Percentiles rank a stretch among this genome's conserved stretches.
These are phyloP conservation scores for Porites divaricata DNA, from an alignment of 92 coral and sea anemone species.

Conservation along the genomic window DNA sequence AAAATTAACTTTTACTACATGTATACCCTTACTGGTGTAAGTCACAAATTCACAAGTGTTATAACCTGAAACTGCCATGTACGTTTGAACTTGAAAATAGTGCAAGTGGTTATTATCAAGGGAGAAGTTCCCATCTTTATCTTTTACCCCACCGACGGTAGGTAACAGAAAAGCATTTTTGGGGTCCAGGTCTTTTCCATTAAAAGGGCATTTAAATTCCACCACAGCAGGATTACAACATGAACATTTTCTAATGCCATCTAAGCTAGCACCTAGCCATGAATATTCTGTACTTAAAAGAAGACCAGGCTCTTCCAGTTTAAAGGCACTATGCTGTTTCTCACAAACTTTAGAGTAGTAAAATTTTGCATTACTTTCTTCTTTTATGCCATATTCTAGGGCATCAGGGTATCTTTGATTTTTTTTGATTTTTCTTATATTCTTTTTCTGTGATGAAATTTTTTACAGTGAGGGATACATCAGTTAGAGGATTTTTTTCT, in stretches of 20 bases:
- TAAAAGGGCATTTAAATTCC: constrained; percentile 26
- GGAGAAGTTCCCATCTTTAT: constrained; percentile 26
- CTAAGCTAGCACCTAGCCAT: constrained; percentile 36
- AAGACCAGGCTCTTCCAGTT: constrained; percentile 56
- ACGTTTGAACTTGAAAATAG: constrained; percentile 44
- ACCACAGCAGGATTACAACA: constrained; percentile 17
- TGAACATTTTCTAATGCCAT: constrained; percentile 44
- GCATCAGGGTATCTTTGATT: constrained; percentile 33
- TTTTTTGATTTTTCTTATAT: constrained; percentile 22
- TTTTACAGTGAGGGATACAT: constrained; percentile 42
- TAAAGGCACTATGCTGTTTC: constrained; percentile 44
- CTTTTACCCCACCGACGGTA: constrained; percentile 49
- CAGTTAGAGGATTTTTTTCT: constrained; percentile 57
- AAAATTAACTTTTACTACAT: constrained; percentile 47
- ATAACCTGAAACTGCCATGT: constrained; percentile 53
- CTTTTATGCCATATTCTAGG: constrained; percentile 64
- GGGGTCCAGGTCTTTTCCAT: constrained; percentile 43
- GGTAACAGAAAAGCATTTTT: constrained; percentile 52
- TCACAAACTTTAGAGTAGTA: constrained; percentile 42
- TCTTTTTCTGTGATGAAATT: constrained; percentile 39
- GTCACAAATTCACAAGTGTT: constrained; percentile 51
- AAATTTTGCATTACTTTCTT: constrained; percentile 46
- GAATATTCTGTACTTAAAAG: constrained; percentile 41
- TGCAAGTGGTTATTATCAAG: constrained; percentile 31
- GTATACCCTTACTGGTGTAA: constrained; percentile 41